Evolutionary conservation across 2,888 invertebrate genomes (phyloP).

Genomic region (Heliconius cydno): DNA sequence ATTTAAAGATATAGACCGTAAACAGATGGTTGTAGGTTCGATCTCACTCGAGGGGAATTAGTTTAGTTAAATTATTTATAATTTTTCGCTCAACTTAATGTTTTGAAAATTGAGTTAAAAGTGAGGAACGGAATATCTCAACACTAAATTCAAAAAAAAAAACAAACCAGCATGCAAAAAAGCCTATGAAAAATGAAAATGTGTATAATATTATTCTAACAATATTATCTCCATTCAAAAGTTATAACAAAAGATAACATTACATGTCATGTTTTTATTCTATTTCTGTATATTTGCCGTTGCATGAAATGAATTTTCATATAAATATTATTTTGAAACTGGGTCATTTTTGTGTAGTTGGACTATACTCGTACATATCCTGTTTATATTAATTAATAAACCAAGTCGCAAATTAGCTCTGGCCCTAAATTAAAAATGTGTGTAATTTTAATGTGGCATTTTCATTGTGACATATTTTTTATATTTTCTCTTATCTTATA

Average conservation of each 20-base stretch:
- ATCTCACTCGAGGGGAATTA: background rate
- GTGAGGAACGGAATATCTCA: background rate
- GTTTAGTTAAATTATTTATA: background rate
- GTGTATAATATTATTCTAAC: background rate
- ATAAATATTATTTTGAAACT: slow-evolving; percentile 10
- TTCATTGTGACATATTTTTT: background rate
- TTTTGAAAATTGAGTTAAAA: background rate
- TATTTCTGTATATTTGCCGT: slow-evolving; percentile 2
- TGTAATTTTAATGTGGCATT: background rate
- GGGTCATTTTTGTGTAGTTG: slow-evolving; percentile 4
- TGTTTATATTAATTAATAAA: slow-evolving; percentile 1
- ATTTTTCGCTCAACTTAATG: background rate
- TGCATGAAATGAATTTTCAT: slow-evolving; percentile 1
- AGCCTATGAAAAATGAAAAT: background rate
- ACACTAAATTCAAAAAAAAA: background rate
- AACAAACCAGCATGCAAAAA: background rate
- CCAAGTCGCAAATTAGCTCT: background rate
- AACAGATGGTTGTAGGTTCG: background rate
- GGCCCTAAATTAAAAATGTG: background rate
- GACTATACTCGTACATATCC: background rate
- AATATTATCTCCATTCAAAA: slow-evolving; percentile 5
- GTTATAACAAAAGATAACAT: slow-evolving; percentile 13
- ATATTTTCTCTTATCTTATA: no score
- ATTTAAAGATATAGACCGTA: no score
- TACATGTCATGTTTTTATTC: slow-evolving; percentile 9